phyloP scores from a whole-genome alignment of 2,888 invertebrate species.

The Papilio gigon region DNA sequence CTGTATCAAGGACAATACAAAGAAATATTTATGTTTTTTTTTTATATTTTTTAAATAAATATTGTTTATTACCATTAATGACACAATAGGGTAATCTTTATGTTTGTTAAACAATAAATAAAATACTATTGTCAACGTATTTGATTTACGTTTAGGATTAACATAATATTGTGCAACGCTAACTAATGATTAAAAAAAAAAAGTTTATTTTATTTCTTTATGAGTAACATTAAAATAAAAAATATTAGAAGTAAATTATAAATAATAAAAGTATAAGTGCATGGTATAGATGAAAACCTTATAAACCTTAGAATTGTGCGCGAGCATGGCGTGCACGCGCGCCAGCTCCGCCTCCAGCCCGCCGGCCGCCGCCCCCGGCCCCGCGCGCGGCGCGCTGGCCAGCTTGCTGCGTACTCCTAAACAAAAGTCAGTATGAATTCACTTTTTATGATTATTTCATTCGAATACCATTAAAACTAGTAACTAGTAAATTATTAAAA shows the following conservation, averaged over 20 bases:
- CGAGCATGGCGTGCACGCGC: conserved; percentile 91
- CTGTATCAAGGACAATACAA: neutral
- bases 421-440: conserved; percentile 20
- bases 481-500: too few relatives aligned
- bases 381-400: conserved; percentile 62
- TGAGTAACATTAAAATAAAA: conserved; percentile 8
- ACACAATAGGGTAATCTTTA: neutral
- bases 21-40: neutral
- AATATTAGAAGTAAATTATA: conserved; percentile 38
- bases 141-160: neutral
- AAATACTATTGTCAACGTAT: neutral
- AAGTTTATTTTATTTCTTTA: neutral
- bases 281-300: conserved; percentile 84
- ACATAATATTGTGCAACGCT: conserved; percentile 26
- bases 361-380: conserved; percentile 51
- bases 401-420: conserved; percentile 72
- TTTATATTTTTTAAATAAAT: neutral
- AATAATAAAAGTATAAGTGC: conserved; percentile 71
- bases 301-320: conserved; percentile 95
- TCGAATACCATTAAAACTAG: too few relatives aligned
- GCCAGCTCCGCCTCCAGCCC: conserved; percentile 90
- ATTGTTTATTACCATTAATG: neutral
- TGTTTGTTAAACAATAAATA: neutral
- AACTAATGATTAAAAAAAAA: neutral
- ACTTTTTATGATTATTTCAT: neutral